A percentile compares a stretch with the other conserved stretches of the same genome.
These are phyloP conservation scores for Chiroxiphia lanceolata DNA, from an alignment of 2,797 vertebrate genomes.

Conservation along the genomic window DNA sequence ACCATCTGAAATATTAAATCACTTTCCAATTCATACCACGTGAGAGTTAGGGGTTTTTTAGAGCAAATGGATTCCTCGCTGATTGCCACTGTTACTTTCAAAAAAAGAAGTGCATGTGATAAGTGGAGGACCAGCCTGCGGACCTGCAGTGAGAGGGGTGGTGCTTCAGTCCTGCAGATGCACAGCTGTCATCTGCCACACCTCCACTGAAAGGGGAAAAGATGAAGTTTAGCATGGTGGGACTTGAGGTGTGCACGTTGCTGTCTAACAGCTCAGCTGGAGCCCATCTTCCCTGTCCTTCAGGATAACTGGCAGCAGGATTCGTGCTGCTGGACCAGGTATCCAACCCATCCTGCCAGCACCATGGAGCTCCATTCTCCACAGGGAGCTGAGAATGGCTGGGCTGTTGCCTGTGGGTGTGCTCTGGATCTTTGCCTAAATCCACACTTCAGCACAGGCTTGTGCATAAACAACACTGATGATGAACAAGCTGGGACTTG, in stretches of 20 bases:
- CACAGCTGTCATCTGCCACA: neutral
- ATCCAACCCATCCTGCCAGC: neutral
- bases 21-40: neutral
- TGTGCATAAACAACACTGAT: constrained; percentile 21
- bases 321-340: neutral
- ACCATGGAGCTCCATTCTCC: fast-evolving
- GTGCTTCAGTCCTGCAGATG: neutral
- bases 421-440: constrained; percentile 55
- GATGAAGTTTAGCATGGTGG: neutral
- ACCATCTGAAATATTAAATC: constrained; percentile 22
- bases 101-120: neutral
- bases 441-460: neutral
- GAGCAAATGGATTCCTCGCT: neutral
- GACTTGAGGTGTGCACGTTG: neutral
- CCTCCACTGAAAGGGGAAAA: neutral
- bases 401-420: constrained; percentile 1
- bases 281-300: neutral
- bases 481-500: constrained; percentile 32
- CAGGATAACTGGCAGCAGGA: neutral
- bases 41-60: neutral
- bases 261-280: neutral
- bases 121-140: neutral
- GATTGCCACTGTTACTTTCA: neutral
- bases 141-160: neutral
- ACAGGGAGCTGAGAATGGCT: neutral